These are phyloP conservation scores for Mya arenaria DNA, from an alignment of 1,140 invertebrate species.

Conservation along the genomic window DNA sequence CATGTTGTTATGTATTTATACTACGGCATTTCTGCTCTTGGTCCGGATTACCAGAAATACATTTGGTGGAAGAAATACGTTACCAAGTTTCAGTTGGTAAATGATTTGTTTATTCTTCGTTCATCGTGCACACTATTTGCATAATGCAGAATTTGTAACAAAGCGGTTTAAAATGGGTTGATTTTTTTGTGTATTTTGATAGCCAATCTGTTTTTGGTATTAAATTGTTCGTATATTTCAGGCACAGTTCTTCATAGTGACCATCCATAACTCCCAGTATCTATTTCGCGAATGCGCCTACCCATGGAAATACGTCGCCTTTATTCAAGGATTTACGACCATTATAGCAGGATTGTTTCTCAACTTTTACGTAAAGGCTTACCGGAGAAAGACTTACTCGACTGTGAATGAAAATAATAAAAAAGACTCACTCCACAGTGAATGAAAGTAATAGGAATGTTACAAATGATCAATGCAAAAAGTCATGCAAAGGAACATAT, in stretches of 20 bases:
- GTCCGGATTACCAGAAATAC: slow-evolving; percentile 72
- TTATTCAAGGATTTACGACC: slow-evolving; percentile 93
- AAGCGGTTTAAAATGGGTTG: too few relatives aligned
- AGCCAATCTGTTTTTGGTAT: too few relatives aligned
- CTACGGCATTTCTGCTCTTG: slow-evolving; percentile 71
- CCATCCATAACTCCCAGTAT: slow-evolving; percentile 92
- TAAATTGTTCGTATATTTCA: slow-evolving; percentile 73
- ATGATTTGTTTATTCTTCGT: too few relatives aligned
- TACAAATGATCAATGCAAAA: too few relatives aligned
- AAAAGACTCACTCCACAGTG: too few relatives aligned
- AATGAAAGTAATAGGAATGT: too few relatives aligned
- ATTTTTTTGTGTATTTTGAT: too few relatives aligned
- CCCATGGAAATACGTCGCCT: slow-evolving; percentile 94
- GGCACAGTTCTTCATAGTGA: slow-evolving; percentile 92
- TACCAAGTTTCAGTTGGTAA: slow-evolving; percentile 74
- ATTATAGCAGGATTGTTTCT: slow-evolving; percentile 92
- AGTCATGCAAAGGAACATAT: too few relatives aligned
- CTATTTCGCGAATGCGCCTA: slow-evolving; percentile 91
- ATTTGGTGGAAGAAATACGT: slow-evolving; percentile 78
- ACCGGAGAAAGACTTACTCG: too few relatives aligned
- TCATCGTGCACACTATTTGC: too few relatives aligned
- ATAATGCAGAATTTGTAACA: too few relatives aligned
- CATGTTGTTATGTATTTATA: slow-evolving; percentile 78
- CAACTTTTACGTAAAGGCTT: slow-evolving; percentile 88
- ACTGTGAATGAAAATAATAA: too few relatives aligned